Evolutionary conservation across 2,888 invertebrate species (phyloP), one percentile per base, ranked within the genome.

Genomic region (Nowickia ferox): DNA sequence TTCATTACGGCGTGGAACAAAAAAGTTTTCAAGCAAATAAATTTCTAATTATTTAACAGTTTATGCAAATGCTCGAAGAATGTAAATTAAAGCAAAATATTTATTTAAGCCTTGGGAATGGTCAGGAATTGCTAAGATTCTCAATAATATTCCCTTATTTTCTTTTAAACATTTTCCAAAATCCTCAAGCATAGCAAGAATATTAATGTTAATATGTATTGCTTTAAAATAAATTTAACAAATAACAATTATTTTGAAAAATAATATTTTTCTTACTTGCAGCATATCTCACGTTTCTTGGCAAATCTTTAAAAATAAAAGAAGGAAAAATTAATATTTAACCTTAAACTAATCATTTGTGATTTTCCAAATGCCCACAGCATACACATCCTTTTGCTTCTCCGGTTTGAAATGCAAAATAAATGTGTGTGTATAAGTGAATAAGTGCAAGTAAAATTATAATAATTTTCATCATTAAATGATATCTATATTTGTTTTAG

Each of bases 351-450:
- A 72, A 72, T 51, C 61, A 17, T 77, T 59, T 10, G 17, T 44
- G 22, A 44, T 68, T 74, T 74, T 53, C 68, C n/a, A 44, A 66
- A 51, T 61, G 30, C 78, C 63, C 61, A 48, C 46, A 46, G 84
- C 30, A 30, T 30, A 53, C 74, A 74, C 30, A 48, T 66, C 51
- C 6, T 59, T 57, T 42, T 66, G 13, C 30, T 68, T 51, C 66
- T 72, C 65, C 68, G 68, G 38, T 51, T 66, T 38, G 30, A 30
- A 40, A 65, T n/a, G 10, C 15, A 76, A 11, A 38, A n/a, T 42
- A 11, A 40, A 69, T 30, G 30, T 6, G 0, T 30, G 6, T 30
- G 5, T 75, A 11, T 22, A 63, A 0, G 22, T 15, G 11, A 11
- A 11, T 53, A 19, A 11, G 19, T 22, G 19, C 53, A 68, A 68